Evolutionary conservation across 2,888 invertebrate species (phyloP).

Genomic region (Drosophila aldrichi): DNA sequence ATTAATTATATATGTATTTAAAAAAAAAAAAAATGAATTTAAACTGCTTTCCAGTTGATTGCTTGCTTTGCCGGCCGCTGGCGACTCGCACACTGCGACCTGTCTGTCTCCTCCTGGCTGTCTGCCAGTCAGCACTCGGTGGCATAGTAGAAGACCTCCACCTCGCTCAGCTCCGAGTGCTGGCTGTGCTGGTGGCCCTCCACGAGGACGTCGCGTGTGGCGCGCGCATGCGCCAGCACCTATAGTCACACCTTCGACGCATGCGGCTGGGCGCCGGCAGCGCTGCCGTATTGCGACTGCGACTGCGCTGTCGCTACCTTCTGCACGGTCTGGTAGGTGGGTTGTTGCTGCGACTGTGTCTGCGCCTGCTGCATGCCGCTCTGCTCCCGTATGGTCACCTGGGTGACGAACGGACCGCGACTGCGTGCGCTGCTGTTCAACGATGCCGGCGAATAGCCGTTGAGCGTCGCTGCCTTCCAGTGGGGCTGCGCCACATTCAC

Average conservation of each 20-base stretch:
- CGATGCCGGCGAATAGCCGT: constrained; percentile 83
- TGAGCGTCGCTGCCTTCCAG: constrained; percentile 83
- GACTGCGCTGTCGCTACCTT: constrained; percentile 55
- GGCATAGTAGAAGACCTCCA: constrained; percentile 82
- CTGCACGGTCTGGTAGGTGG: constrained; percentile 83
- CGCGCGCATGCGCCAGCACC: constrained; percentile 82
- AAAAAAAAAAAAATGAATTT: constrained; percentile 26
- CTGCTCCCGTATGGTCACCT: constrained; percentile 88
- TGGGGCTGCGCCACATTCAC: constrained; percentile 76
- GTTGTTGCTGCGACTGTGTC: constrained; percentile 67
- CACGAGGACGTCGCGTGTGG: constrained; percentile 66
- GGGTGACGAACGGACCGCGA: constrained; percentile 88
- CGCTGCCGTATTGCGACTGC: constrained; percentile 69
- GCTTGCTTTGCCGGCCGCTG: constrained; percentile 47
- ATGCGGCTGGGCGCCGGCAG: constrained; percentile 80
- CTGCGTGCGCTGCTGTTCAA: constrained; percentile 84
- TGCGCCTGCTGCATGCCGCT: constrained; percentile 61
- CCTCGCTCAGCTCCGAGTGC: constrained; percentile 56
- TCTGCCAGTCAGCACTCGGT: constrained; percentile 72
- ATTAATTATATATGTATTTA: background rate
- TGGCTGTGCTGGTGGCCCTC: constrained; percentile 41
- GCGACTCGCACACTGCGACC: constrained; percentile 28
- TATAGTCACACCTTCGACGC: constrained; percentile 86
- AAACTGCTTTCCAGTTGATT: constrained; percentile 43
- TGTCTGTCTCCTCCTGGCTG: background rate